Conservation (phyloP, 2,888 invertebrate genomes). For the Proisotoma minuta region DNA sequence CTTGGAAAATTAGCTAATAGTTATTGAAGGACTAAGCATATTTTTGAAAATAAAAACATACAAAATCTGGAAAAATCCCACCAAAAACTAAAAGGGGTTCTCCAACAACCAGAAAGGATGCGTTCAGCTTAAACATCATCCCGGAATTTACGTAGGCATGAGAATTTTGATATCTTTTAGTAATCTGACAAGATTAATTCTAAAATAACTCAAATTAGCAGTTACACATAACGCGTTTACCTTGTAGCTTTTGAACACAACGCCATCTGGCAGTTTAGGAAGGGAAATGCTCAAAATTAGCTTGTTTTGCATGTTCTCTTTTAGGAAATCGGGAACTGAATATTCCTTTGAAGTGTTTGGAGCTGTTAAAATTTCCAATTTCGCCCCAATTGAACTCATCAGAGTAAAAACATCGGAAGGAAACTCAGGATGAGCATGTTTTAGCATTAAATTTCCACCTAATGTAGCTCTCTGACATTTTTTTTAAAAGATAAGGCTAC, state of each 20-base stretch:
- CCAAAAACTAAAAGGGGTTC: constrained; percentile 33
- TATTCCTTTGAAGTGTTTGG: constrained; percentile 4
- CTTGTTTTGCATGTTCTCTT: constrained; percentile 13
- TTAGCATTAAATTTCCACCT: constrained; percentile 66
- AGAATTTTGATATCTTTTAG: constrained; percentile 33
- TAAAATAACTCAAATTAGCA: background rate
- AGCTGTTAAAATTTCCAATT: constrained; percentile 17
- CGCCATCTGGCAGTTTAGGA: constrained; percentile 9
- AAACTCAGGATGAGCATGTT: constrained; percentile 62
- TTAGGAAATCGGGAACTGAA: constrained; percentile 1
- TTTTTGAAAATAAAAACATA: constrained; percentile 8
- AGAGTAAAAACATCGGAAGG: constrained; percentile 67
- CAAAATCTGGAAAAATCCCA: constrained; percentile 34
- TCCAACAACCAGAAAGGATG: constrained; percentile 16
- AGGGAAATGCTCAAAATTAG: background rate
- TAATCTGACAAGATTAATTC: constrained; percentile 20
- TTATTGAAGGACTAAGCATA: background rate
- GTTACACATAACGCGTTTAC: background rate
- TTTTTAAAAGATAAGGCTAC: background rate
- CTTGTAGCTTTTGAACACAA: constrained; percentile 13
- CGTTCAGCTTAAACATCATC: constrained; percentile 7
- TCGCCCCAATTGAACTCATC: constrained; percentile 50
- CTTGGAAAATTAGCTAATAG: constrained; percentile 16
- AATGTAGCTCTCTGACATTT: constrained; percentile 56
- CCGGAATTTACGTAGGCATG: constrained; percentile 24